Evolutionary conservation across 1,140 invertebrate genomes (phyloP), one percentile per base, ranked within the genome.

Genomic region (Olivierus martensii): DNA sequence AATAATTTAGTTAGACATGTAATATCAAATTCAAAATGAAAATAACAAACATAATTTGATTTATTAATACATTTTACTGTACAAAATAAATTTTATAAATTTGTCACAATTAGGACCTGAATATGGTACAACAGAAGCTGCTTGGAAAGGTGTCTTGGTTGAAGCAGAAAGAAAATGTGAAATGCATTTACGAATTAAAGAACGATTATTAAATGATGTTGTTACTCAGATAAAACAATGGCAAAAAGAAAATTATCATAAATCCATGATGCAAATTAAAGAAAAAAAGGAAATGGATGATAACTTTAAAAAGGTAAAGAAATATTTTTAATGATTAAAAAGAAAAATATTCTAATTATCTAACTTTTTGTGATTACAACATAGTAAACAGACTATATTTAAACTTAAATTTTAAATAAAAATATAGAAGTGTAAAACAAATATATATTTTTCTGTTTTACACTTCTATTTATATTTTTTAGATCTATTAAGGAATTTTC

Each of bases 271-370:
- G 75, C 84, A 90, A 62, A 79, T 94, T 57, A 96, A 96, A 72
- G 92, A 97, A 68, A 82, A 89, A 53, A 96, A 95, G 72, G 92
- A 97, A 71, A 88, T 96, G 79, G 93, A 98, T 65, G 93, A 98
- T 66, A 77, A 83, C 45, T 98, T 97, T 73, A 95, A 94, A 71
- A 97, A 96, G 72, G 73, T 75, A 61, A 51, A n/a, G 1, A 14
- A n/a, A n/a, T 19, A 17, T 48, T 14, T 21, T 37, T 38, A 4
- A 28, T 28, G 4, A 28, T 28, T 28, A 28, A 28, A 2, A 28
- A 28, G 28, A n/a, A n/a, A n/a, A n/a, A n/a, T n/a, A n/a, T n/a
- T n/a, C n/a, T n/a, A n/a, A n/a, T n/a, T n/a, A n/a, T n/a, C n/a
- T n/a, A n/a, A n/a, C n/a, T n/a, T n/a, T n/a, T n/a, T n/a, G n/a